Evolutionary conservation across 2,888 invertebrate genomes (phyloP).

Genomic region (Drosophila lutescens): DNA sequence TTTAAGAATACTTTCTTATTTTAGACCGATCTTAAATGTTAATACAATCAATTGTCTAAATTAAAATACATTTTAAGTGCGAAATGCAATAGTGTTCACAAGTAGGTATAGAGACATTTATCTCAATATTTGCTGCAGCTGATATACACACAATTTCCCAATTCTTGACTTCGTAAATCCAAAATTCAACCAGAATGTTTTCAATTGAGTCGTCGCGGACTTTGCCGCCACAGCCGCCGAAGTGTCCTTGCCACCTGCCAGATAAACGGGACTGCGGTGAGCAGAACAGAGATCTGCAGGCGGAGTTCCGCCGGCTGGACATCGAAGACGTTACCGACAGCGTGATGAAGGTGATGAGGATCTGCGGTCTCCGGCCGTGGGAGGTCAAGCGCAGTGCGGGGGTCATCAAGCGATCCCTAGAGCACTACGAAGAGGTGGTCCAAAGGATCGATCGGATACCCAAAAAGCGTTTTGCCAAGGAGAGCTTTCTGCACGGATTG

Average conservation of each 20-base stretch:
- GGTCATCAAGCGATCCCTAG: slow-evolving; percentile 61
- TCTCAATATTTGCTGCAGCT: neutral
- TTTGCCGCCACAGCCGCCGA: accelerated
- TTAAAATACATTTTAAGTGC: too few species aligned
- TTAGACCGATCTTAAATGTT: too few species aligned
- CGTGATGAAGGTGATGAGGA: slow-evolving; percentile 63
- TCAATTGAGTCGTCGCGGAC: neutral
- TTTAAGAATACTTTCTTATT: too few species aligned
- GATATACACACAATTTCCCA: neutral
- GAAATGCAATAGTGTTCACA: neutral
- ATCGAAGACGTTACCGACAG: slow-evolving; percentile 56
- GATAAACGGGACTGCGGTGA: slow-evolving; percentile 19
- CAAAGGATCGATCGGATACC: slow-evolving; percentile 64
- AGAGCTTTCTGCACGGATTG: slow-evolving; percentile 74
- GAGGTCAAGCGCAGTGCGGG: slow-evolving; percentile 57
- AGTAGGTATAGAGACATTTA: neutral
- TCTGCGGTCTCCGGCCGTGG: slow-evolving; percentile 75
- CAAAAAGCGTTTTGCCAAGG: slow-evolving; percentile 68
- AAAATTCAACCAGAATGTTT: slow-evolving; percentile 8
- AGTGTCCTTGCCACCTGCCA: slow-evolving; percentile 43
- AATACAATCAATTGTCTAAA: too few species aligned
- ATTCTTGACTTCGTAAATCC: neutral
- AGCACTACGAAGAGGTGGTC: slow-evolving; percentile 73
- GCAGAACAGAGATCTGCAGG: neutral
- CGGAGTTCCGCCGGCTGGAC: slow-evolving; percentile 37